Evolutionary conservation across 2,113 vertebrate genomes (phyloP).

Genomic region (Hippopotamus amphibius): DNA sequence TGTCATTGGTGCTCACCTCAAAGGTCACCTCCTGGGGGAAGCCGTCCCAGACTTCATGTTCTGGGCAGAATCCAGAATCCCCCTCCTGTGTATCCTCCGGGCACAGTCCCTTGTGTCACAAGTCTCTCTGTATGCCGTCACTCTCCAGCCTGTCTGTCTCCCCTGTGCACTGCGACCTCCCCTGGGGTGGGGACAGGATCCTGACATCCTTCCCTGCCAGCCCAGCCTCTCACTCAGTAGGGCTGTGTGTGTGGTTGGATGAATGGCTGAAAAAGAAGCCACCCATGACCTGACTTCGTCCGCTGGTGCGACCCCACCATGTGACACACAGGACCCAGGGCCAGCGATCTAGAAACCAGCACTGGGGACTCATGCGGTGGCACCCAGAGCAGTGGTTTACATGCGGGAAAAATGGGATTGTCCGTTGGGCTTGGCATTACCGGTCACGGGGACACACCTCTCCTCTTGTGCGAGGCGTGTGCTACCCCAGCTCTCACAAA

Average conservation of each 20-base stretch:
- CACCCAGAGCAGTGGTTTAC: neutral
- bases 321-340: neutral
- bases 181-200: neutral
- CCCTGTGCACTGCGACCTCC: neutral
- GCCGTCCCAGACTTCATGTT: too few species aligned
- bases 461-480: neutral
- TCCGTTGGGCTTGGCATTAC: neutral
- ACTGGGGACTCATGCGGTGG: neutral
- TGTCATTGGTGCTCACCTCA: too few species aligned
- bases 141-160: neutral
- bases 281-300: neutral
- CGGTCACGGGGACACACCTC: neutral
- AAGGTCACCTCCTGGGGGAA: too few species aligned
- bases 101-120: too few species aligned
- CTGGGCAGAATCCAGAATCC: too few species aligned
- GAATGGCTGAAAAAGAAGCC: neutral
- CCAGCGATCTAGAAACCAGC: neutral
- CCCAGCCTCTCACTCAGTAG: neutral
- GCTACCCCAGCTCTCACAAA: neutral
- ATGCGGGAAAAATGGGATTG: neutral
- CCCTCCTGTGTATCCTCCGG: too few species aligned
- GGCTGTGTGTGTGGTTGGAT: neutral
- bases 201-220: neutral
- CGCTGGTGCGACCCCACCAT: neutral
- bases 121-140: neutral